These are phyloP conservation scores for Ceyx margarethae DNA, from an alignment of 2,113 vertebrate genomes.

Conservation along the genomic window DNA sequence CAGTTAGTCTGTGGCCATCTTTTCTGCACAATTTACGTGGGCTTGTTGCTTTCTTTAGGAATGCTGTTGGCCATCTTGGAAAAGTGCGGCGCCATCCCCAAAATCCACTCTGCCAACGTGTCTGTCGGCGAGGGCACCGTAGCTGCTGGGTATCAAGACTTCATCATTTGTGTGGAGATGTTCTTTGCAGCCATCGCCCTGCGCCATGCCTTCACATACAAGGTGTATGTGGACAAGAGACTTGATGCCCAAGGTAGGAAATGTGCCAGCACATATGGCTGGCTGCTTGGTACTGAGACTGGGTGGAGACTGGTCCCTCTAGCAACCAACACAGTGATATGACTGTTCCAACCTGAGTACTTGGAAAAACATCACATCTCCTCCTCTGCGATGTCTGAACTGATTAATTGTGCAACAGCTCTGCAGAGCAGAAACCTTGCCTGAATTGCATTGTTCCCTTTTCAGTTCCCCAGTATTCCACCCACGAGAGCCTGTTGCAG, in stretches of 20 bases:
- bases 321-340: neutral
- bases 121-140: conserved; percentile 94
- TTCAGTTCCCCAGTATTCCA: conserved; percentile 48
- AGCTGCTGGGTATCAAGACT: conserved; percentile 97
- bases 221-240: conserved; percentile 90
- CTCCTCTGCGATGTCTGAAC: neutral
- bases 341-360: neutral
- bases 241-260: conserved; percentile 89
- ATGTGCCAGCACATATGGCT: accelerated
- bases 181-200: conserved; percentile 94
- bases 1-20: neutral
- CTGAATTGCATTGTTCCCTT: conserved; percentile 50
- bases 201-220: conserved; percentile 93
- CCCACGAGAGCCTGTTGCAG: conserved; percentile 15
- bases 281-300: neutral
- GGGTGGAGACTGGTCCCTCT: neutral
- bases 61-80: conserved; percentile 96
- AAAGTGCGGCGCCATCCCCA: conserved; percentile 95
- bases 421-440: conserved; percentile 5
- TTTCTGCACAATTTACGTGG: neutral
- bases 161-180: conserved; percentile 98
- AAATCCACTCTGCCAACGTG: conserved; percentile 86
- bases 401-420: conserved; percentile 16
- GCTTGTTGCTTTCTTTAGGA: conserved; percentile 70
- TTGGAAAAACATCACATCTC: neutral